phyloP scores from a whole-genome alignment of 2,113 vertebrate genomes.

The Anarrhichthys ocellatus region DNA sequence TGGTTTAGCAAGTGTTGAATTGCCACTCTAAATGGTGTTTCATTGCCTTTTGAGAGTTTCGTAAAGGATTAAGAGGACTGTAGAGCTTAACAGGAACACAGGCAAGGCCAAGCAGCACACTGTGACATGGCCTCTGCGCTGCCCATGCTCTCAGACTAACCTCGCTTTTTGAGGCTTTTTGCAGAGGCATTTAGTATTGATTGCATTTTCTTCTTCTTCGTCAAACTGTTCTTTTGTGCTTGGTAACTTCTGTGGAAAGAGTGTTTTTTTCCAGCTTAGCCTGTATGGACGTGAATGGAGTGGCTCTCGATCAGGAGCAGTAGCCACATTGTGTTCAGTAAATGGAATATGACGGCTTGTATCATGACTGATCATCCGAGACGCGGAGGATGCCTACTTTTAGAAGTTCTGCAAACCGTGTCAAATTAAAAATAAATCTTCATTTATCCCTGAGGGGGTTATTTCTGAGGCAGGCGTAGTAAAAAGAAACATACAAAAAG shows the following conservation, averaged over 20 bases:
- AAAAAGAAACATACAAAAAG: too few species aligned
- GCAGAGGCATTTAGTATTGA: slow-evolving; percentile 71
- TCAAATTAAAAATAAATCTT: not conserved
- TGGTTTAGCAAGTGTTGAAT: slow-evolving; percentile 65
- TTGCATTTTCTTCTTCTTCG: slow-evolving; percentile 68
- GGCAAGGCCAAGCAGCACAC: slow-evolving; percentile 64
- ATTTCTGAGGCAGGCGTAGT: not conserved
- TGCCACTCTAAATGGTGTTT: slow-evolving; percentile 74
- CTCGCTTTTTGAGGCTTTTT: slow-evolving; percentile 65
- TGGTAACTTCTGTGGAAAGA: slow-evolving; percentile 61
- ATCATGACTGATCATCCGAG: slow-evolving; percentile 45
- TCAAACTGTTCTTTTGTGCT: slow-evolving; percentile 71
- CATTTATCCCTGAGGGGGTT: not conserved
- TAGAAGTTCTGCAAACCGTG: slow-evolving; percentile 40
- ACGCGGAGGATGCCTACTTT: slow-evolving; percentile 42
- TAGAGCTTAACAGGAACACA: slow-evolving; percentile 62
- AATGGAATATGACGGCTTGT: slow-evolving; percentile 61
- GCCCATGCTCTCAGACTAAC: slow-evolving; percentile 62
- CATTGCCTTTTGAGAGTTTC: slow-evolving; percentile 66
- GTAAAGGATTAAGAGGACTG: slow-evolving; percentile 71
- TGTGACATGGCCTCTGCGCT: slow-evolving; percentile 64
- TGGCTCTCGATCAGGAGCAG: slow-evolving; percentile 49
- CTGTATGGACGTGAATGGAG: slow-evolving; percentile 38
- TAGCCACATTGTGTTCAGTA: slow-evolving; percentile 57
- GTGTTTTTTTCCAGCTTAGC: slow-evolving; percentile 36